phyloP scores from a whole-genome alignment of 2,888 invertebrate genomes.

The Hyalella azteca region DNA sequence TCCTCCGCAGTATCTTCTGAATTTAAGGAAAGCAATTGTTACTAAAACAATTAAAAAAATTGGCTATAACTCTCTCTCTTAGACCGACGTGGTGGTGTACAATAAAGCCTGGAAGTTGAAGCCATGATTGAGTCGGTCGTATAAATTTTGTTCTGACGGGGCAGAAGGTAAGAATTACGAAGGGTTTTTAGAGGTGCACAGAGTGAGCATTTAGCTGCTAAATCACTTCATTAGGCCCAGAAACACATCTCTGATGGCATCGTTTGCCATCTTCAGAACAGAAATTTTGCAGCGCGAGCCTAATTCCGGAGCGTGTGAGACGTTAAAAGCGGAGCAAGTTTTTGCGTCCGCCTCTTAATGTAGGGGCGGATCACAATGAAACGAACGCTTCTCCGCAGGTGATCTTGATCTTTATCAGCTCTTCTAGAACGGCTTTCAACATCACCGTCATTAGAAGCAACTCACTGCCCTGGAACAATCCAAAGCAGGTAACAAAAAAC shows the following conservation, averaged over 20 bases:
- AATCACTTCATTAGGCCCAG: conserved; percentile 19
- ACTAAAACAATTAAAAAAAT: background rate
- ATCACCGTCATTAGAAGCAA: conserved; percentile 22
- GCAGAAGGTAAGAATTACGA: conserved; percentile 5
- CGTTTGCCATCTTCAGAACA: background rate
- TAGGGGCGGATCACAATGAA: conserved; percentile 35
- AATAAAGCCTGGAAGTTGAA: too few species aligned
- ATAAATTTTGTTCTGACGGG: background rate
- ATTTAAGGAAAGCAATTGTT: background rate
- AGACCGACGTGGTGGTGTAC: too few species aligned
- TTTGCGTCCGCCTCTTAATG: conserved; percentile 18
- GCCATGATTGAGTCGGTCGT: background rate
- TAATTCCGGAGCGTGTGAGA: conserved; percentile 16
- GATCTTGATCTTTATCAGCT: conserved; percentile 34
- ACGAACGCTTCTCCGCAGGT: conserved; percentile 31
- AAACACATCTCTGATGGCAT: conserved; percentile 25
- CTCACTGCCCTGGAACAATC: conserved; percentile 9
- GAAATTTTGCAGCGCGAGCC: conserved; percentile 9
- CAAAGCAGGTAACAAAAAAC: background rate
- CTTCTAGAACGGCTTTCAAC: conserved; percentile 32
- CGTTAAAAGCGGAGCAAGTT: background rate
- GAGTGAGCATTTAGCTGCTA: background rate
- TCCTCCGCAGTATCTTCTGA: background rate
- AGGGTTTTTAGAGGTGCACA: background rate
- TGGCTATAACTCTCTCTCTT: background rate